Evolutionary conservation across 2,113 vertebrate genomes (phyloP).

Genomic region (Cryptoleucopteryx plumbea): DNA sequence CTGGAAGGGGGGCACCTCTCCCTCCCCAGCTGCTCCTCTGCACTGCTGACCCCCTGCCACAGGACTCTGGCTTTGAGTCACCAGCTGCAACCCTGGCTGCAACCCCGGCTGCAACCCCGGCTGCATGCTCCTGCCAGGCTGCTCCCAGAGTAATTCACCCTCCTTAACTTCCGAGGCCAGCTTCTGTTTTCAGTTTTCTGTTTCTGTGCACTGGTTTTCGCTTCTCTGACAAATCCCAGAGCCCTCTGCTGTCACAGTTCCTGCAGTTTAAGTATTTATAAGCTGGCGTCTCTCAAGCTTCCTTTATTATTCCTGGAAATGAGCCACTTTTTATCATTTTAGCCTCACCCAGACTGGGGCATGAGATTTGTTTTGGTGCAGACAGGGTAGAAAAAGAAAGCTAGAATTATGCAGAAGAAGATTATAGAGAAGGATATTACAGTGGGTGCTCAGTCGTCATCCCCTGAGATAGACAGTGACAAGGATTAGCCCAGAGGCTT

Average conservation of each 20-base stretch:
- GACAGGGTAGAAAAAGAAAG: neutral
- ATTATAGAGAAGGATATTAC: neutral
- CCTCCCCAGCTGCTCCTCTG: no score
- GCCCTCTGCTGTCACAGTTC: neutral
- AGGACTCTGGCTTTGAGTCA: neutral
- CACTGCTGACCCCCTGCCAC: neutral
- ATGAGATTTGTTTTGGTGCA: neutral
- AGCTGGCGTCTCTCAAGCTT: neutral
- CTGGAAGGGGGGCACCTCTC: neutral
- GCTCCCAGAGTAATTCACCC: fast-evolving
- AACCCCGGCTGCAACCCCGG: no score
- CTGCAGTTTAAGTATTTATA: neutral
- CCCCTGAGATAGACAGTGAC: neutral
- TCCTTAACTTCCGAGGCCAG: fast-evolving
- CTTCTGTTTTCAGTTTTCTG: neutral
- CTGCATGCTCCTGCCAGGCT: fast-evolving
- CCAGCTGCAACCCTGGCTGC: fast-evolving
- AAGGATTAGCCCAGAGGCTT: neutral
- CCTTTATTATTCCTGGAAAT: neutral
- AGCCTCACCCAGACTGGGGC: neutral
- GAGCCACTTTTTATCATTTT: neutral
- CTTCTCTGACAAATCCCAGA: neutral
- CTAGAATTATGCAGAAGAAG: neutral
- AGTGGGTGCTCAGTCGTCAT: neutral
- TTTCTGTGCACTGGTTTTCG: neutral